Conservation (phyloP, 2,797 vertebrate species). For the Crenuchus spilurus region DNA sequence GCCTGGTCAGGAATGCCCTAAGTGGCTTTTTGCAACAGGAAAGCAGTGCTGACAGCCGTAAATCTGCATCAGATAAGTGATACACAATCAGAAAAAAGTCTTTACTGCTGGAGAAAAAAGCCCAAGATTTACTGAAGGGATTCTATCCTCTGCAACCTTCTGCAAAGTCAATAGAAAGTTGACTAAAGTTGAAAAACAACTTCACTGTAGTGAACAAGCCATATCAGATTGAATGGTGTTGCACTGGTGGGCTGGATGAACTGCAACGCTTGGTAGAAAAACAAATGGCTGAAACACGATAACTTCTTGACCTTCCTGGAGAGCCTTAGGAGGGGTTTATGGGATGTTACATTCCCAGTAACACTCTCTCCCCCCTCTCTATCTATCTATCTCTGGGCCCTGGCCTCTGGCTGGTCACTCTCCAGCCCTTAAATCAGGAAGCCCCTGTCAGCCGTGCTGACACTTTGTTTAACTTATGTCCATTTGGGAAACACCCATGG, state of each 20-base stretch:
- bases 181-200: conserved; percentile 1
- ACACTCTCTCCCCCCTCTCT: not conserved
- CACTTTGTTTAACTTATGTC: conserved; percentile 54
- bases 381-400: conserved; percentile 17
- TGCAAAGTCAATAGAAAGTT: not conserved
- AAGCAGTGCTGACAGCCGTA: not conserved
- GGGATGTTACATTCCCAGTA: conserved; percentile 53
- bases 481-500: conserved; percentile 55
- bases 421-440: conserved; percentile 58
- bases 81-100: not conserved
- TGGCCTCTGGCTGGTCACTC: conserved; percentile 49
- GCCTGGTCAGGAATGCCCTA: not conserved
- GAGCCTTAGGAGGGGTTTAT: conserved; percentile 39
- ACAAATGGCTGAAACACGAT: conserved; percentile 48
- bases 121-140: not conserved
- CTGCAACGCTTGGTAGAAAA: conserved; percentile 37
- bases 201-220: not conserved
- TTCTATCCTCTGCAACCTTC: not conserved
- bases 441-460: conserved; percentile 49
- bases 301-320: conserved; percentile 55
- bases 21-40: not conserved
- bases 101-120: not conserved
- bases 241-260: conserved; percentile 16
- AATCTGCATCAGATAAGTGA: not conserved
- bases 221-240: conserved; percentile 20